Conservation (phyloP, 2,888 invertebrate species). For the Uloborus plumipes region DNA sequence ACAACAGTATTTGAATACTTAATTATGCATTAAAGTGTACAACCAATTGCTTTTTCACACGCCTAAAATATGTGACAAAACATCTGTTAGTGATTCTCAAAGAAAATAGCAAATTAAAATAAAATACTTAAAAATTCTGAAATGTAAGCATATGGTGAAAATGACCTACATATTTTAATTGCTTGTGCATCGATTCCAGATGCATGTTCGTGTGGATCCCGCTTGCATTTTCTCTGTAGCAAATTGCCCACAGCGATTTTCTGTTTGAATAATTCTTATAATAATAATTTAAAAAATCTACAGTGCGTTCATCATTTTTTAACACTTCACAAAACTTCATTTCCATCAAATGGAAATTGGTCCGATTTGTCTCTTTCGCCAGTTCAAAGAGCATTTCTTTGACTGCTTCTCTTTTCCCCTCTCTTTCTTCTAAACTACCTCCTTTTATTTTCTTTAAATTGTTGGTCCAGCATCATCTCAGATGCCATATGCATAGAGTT, state of each 20-base stretch:
- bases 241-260: conserved; percentile 39
- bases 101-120: too few relatives aligned
- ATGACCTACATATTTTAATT: conserved; percentile 10
- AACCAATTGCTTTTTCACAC: too few relatives aligned
- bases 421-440: neutral
- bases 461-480: conserved; percentile 17
- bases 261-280: conserved; percentile 10
- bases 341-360: conserved; percentile 1
- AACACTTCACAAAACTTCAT: neutral
- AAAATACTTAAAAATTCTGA: too few relatives aligned
- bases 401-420: conserved; percentile 6
- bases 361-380: conserved; percentile 5
- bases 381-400: conserved; percentile 3
- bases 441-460: conserved; percentile 2
- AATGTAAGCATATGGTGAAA: too few relatives aligned
- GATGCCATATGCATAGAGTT: conserved; percentile 62
- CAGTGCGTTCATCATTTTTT: neutral
- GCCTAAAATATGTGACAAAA: too few relatives aligned
- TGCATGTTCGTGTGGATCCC: conserved; percentile 40
- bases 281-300: conserved; percentile 17
- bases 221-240: conserved; percentile 17
- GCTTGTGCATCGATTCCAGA: conserved; percentile 33
- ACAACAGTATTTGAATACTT: too few relatives aligned
- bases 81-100: too few relatives aligned
- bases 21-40: too few relatives aligned